phyloP scores from a whole-genome alignment of 2,797 vertebrate genomes.

The Oreonectes daqikongensis region DNA sequence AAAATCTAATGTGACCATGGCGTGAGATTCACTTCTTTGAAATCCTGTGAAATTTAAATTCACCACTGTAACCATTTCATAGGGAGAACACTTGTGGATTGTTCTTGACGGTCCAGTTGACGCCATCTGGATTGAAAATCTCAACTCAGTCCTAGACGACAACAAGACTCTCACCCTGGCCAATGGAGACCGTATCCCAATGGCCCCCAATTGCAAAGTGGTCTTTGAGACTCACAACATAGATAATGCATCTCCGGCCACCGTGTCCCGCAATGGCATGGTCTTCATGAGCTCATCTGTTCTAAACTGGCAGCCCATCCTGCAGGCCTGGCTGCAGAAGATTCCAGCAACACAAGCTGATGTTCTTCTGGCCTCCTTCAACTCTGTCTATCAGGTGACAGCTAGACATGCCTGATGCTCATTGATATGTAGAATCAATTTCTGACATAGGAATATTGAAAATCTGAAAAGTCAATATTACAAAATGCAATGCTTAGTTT shows the following conservation, averaged over 20 bases:
- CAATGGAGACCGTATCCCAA: constrained; percentile 79
- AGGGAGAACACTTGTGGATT: constrained; percentile 80
- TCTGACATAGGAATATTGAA: not conserved
- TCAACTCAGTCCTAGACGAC: constrained; percentile 81
- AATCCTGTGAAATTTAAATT: not conserved
- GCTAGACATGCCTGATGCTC: not conserved
- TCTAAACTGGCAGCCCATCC: constrained; percentile 77
- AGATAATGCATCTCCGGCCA: constrained; percentile 82
- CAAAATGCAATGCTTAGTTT: not conserved
- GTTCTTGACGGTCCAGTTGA: constrained; percentile 81
- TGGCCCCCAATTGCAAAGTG: constrained; percentile 80
- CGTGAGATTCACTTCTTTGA: not conserved
- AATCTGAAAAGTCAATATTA: not conserved
- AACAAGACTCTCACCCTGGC: constrained; percentile 81
- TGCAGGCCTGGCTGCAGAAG: constrained; percentile 78
- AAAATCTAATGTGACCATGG: no score
- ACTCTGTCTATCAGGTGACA: constrained; percentile 79
- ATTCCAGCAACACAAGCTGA: constrained; percentile 70
- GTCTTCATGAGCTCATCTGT: constrained; percentile 84
- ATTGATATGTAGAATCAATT: not conserved
- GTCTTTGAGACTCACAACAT: constrained; percentile 84
- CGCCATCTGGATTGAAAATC: constrained; percentile 82
- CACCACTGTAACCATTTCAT: not conserved
- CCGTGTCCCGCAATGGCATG: constrained; percentile 82
- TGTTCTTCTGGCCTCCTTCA: constrained; percentile 74